Evolutionary conservation across 2,797 vertebrate species (phyloP).

Genomic region (Moxostoma hubbsi): DNA sequence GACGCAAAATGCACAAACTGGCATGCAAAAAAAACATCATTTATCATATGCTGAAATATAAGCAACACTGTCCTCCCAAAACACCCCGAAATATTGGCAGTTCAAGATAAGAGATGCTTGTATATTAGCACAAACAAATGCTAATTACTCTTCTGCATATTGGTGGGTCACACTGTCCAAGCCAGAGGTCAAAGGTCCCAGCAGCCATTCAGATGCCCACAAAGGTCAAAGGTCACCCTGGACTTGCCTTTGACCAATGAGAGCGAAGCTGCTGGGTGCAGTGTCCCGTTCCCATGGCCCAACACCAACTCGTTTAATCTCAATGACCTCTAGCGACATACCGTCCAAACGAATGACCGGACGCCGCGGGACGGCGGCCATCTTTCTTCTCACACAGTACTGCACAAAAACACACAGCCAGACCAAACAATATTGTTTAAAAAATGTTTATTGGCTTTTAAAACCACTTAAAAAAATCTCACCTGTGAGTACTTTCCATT

Average conservation of each 20-base stretch:
- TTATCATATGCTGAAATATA: too few relatives aligned
- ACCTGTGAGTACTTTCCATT: constrained; percentile 99
- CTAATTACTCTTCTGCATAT: background rate
- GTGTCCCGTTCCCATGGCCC: constrained; percentile 2
- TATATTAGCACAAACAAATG: background rate
- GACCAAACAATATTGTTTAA: constrained; percentile 75
- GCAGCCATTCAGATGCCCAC: background rate
- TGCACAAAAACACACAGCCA: background rate
- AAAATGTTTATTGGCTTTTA: constrained; percentile 99
- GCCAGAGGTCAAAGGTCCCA: background rate
- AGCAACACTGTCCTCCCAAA: too few relatives aligned
- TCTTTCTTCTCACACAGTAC: background rate
- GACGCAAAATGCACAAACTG: too few relatives aligned
- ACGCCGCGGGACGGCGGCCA: background rate
- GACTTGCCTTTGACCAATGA: background rate
- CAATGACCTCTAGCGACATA: background rate
- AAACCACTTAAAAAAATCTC: constrained; percentile 99
- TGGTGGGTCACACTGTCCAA: background rate
- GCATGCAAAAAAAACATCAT: too few relatives aligned
- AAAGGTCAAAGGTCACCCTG: background rate
- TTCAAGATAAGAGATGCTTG: too few relatives aligned
- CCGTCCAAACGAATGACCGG: background rate
- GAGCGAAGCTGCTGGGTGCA: background rate
- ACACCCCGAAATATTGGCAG: too few relatives aligned
- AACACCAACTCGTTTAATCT: background rate